A percentile compares a stretch with the other conserved stretches of the same genome.
Evolutionary conservation across 2,888 invertebrate species (phyloP).

Genomic region (Cremastobaeus sp.): DNA sequence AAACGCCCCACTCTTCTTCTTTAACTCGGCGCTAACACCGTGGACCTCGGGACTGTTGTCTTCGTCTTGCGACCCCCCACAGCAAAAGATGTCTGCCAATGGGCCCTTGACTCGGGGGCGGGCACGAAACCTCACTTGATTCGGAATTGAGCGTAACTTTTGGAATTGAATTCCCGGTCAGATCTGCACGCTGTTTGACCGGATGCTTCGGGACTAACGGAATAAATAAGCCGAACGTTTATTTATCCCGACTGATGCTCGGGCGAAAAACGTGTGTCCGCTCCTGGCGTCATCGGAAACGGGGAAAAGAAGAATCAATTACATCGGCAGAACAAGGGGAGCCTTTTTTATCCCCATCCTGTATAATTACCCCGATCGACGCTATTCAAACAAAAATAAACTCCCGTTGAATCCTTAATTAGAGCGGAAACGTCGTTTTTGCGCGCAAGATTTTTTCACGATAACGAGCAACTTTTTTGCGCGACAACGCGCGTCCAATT

Average conservation of each 20-base stretch:
- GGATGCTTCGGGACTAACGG: too few species aligned
- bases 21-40: conserved; percentile 54
- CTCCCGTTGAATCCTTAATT: conserved; percentile 38
- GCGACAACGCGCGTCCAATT: conserved; percentile 8
- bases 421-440: conserved; percentile 35
- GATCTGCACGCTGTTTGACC: too few species aligned
- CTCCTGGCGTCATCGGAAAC: conserved; percentile 7
- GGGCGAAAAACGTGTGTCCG: neutral
- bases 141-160: conserved; percentile 23
- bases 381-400: conserved; percentile 45
- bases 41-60: conserved; percentile 40
- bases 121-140: conserved; percentile 14
- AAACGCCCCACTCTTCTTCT: conserved; percentile 54
- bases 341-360: conserved; percentile 8
- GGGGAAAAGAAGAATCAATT: conserved; percentile 21
- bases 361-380: conserved; percentile 35
- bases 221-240: neutral
- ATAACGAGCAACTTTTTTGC: conserved; percentile 13
- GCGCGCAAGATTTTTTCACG: conserved; percentile 28
- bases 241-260: neutral
- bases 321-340: conserved; percentile 4
- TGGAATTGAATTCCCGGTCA: conserved; percentile 11
- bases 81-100: conserved; percentile 51
- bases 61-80: conserved; percentile 35
- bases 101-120: conserved; percentile 31